A percentile compares a stretch with the other conserved stretches of the same genome.
Evolutionary conservation across 2,888 invertebrate genomes (phyloP).

Genomic region (Lottia gigantea): DNA sequence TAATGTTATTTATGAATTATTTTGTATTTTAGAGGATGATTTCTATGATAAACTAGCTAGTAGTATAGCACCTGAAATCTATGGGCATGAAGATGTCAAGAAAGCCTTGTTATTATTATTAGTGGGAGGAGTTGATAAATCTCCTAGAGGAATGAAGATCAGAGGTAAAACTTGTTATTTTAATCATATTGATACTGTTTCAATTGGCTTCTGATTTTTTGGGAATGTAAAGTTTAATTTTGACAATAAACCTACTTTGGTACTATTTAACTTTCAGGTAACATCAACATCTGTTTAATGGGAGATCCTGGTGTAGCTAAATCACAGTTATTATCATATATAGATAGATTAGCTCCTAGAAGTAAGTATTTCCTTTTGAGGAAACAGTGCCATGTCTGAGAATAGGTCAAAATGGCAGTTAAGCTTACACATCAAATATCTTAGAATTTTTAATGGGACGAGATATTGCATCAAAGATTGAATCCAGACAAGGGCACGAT

Average conservation of each 20-base stretch:
- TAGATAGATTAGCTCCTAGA: slow-evolving; percentile 90
- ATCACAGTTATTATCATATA: slow-evolving; percentile 94
- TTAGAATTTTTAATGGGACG: too few relatives aligned
- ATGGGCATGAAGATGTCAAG: slow-evolving; percentile 97
- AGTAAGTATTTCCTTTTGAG: slow-evolving; percentile 72
- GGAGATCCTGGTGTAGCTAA: slow-evolving; percentile 99
- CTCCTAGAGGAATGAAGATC: slow-evolving; percentile 97
- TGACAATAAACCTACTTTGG: too few relatives aligned
- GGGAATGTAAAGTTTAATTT: slow-evolving; percentile 13
- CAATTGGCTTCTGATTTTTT: neutral
- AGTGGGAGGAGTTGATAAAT: slow-evolving; percentile 80
- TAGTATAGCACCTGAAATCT: slow-evolving; percentile 98
- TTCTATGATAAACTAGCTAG: slow-evolving; percentile 91
- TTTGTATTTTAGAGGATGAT: slow-evolving; percentile 77
- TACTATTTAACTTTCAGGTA: slow-evolving; percentile 61
- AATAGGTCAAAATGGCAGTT: too few relatives aligned
- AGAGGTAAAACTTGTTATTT: slow-evolving; percentile 74
- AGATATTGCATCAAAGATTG: too few relatives aligned
- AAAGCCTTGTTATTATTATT: slow-evolving; percentile 92
- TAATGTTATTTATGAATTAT: neutral
- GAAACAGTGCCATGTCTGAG: too few relatives aligned
- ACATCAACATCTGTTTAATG: slow-evolving; percentile 97
- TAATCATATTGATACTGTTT: neutral
- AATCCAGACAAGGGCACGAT: too few relatives aligned
- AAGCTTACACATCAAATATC: too few relatives aligned